Evolutionary conservation across 53 echinoderm and acorn worm genomes (phyloP).

Genomic region (Arbacia lixula): DNA sequence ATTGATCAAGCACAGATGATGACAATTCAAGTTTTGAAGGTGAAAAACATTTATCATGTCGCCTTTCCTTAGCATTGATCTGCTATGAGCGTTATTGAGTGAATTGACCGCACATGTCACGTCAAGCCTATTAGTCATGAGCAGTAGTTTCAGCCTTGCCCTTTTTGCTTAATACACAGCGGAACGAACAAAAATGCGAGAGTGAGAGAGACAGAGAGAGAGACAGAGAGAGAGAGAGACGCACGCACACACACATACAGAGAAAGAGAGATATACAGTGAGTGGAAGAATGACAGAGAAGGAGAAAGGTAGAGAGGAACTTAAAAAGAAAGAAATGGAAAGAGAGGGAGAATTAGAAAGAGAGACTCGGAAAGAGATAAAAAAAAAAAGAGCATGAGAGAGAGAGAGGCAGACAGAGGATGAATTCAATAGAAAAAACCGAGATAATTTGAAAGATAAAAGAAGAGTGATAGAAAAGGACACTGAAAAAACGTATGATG

Average conservation of each 20-base stretch:
- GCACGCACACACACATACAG: not conserved
- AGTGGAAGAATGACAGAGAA: not conserved
- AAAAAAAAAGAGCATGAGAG: not conserved
- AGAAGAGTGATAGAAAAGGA: not conserved
- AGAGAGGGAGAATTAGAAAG: not conserved
- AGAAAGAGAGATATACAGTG: not conserved
- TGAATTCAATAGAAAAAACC: not conserved
- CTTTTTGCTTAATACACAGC: no score
- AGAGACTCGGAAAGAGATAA: not conserved
- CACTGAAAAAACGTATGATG: not conserved
- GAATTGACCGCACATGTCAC: no score
- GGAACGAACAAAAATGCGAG: not conserved
- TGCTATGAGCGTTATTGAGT: no score
- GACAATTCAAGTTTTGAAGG: no score
- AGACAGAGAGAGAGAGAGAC: not conserved
- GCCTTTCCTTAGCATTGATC: no score
- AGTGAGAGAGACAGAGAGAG: not conserved
- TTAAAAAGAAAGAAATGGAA: not conserved
- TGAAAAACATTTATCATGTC: no score
- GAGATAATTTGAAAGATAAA: not conserved
- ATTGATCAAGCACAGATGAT: no score
- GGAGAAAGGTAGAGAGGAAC: not conserved
- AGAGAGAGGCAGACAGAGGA: not conserved
- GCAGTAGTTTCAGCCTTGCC: no score
- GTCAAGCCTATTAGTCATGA: no score